These are phyloP conservation scores for Lophius piscatorius DNA, from an alignment of 2,113 vertebrate species.

Conservation along the genomic window DNA sequence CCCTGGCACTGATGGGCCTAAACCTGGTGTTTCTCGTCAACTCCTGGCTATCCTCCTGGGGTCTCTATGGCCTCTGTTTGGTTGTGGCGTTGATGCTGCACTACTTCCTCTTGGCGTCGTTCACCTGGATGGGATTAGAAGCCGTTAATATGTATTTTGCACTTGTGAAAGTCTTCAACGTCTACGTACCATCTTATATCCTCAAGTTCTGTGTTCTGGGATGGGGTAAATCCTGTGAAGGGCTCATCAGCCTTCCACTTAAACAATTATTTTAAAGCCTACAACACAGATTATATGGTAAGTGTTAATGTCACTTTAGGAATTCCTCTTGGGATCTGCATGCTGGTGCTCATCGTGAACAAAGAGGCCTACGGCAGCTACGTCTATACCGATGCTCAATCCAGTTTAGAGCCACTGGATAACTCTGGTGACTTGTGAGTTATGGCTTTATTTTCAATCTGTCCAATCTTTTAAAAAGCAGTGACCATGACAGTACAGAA, in stretches of 20 bases:
- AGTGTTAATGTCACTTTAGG: slow-evolving; percentile 71
- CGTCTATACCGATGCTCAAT: slow-evolving; percentile 12
- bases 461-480: background rate
- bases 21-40: slow-evolving; percentile 87
- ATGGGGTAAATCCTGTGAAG: slow-evolving; percentile 84
- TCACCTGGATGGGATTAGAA: slow-evolving; percentile 92
- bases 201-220: slow-evolving; percentile 88
- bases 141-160: slow-evolving; percentile 90
- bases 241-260: background rate
- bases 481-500: too few relatives aligned
- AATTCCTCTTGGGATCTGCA: slow-evolving; percentile 84
- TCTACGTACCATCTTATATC: slow-evolving; percentile 88
- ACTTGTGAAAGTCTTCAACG: slow-evolving; percentile 91
- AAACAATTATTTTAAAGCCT: background rate
- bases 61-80: slow-evolving; percentile 78
- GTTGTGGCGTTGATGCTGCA: slow-evolving; percentile 77
- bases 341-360: slow-evolving; percentile 79
- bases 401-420: slow-evolving; percentile 38
- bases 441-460: background rate
- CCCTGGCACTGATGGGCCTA: slow-evolving; percentile 83
- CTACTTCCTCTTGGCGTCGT: slow-evolving; percentile 89
- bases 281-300: background rate
- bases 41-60: slow-evolving; percentile 86
- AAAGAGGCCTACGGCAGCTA: slow-evolving; percentile 81
- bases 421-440: slow-evolving; percentile 83